Evolutionary conservation across 1,140 invertebrate species (phyloP), one percentile per base, ranked within the genome.

Genomic region (Gonatopus flavifemur): DNA sequence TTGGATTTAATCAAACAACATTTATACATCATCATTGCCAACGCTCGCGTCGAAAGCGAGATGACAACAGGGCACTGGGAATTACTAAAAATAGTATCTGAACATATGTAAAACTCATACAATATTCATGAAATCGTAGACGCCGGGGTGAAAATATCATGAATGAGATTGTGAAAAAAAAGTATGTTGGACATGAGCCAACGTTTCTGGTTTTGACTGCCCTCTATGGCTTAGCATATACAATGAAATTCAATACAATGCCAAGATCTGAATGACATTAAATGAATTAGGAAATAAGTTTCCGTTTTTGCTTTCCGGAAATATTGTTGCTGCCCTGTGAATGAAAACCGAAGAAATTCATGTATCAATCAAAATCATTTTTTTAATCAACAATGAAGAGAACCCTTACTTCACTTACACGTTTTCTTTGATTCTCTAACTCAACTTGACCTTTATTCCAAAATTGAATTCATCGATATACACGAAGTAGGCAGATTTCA

Each of bases 131-230:
- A 5, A 33, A 5, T 9, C 10, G 41, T 35, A 51, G 41, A 41
- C 39, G 39, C 24, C 43, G 46, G 54, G 52, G 60, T 61, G 35
- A 46, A 57, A 55, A 62, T 65, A 64, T 55, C 56, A 59, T 70
- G n/a, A n/a, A n/a, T n/a, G 56, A 57, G 57, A 68, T 68, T 65
- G 67, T 63, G 60, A 59, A 59, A 57, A 61, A 67, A 60, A 70
- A 64, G 64, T 65, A 60, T 66, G 65, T 67, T 70, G 68, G 68
- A 58, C 12, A 12, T 10, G 19, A 21, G 60, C 68, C 68, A 70
- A 64, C 59, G 30, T 63, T 63, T 28, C 6, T 12, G 12, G 25
- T 12, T n/a, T n/a, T n/a, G n/a, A n/a, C 6, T 12, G 25, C 12
- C 25, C 25, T 12, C 12, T 7, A 28, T 28, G 6, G 25, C 25